Base-by-base conservation (phyloP, 2,888 invertebrate species). In the Plebejus melissa region DNA sequence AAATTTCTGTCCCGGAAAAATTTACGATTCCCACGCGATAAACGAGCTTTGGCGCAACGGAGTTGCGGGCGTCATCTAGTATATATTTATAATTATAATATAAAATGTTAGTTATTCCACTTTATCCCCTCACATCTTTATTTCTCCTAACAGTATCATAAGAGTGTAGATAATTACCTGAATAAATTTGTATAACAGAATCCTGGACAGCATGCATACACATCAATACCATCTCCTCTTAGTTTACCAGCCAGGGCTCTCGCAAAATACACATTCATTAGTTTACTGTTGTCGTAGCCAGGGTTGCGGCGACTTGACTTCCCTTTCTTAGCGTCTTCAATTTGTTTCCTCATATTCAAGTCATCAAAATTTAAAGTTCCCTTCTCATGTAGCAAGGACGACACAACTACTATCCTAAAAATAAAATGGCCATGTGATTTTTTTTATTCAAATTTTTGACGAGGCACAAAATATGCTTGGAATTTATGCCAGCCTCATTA, bases 161-260 rank as follows among this genome's bases (percentile, higher is more conserved):
- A 41, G 46, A 46, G 46, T 46, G 9, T 46, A 46, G 1, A 76
- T 69, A 74, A 86, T 82, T 95, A 94, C 88, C 97, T 94, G 83
- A 96, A 97, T 74, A 97, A 88, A 78, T 95, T 95, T 0, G 97
- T 97, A 81, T 96, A 96, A 71, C 96, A 96, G 91, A 97, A 97
- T 7, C 97, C 97, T 0, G 97, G 98, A 82, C 97, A 97, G 78
- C 96, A 94, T 41, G 95, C 94, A 81, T 95, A 95, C 0, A 96
- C 95, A 80, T 95, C 95, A 28, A 96, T 91, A 0, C 95, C 95
- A 0, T 88, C 91, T 22, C 94, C 92, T 80, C 91, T 87, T 6
- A 94, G 84, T 79, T 94, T 91, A 75, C 93, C 94, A 0, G 96
- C 94, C 60, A 97, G 87, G 75, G 96, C 95, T 77, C 91, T 88